A percentile compares a stretch with the other conserved stretches of the same genome.
phyloP scores from a whole-genome alignment of 2,113 vertebrate genomes.

The Smithornis capensis region DNA sequence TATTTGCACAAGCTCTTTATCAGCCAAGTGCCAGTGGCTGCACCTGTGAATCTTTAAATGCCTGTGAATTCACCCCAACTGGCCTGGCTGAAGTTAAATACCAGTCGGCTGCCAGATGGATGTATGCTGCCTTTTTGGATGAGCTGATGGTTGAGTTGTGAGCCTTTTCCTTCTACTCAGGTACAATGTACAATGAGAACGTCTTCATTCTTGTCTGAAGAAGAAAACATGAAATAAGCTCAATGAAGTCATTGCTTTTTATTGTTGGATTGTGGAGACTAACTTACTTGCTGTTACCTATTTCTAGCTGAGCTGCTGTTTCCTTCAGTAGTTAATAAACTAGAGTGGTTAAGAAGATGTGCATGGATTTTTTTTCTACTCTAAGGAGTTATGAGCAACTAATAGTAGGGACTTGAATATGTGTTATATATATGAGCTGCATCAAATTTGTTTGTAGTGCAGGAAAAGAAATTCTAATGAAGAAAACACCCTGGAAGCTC shows the following conservation, averaged over 20 bases:
- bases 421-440: background rate
- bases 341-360: background rate
- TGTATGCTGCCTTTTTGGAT: background rate
- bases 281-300: background rate
- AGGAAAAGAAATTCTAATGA: background rate
- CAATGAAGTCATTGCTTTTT: background rate
- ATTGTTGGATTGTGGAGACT: background rate
- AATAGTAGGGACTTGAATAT: background rate
- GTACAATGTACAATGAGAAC: background rate
- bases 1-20: background rate
- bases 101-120: background rate
- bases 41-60: slow-evolving; percentile 1
- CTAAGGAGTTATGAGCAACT: background rate
- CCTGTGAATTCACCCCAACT: background rate
- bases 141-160: background rate
- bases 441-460: background rate
- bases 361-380: background rate
- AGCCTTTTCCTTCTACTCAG: background rate
- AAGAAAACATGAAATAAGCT: background rate
- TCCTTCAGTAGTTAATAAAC: background rate
- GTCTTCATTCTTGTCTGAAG: background rate
- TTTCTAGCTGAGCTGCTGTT: background rate
- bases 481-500: background rate
- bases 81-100: background rate
- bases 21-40: background rate